Percentiles rank a stretch among this genome's conserved stretches.
Evolutionary conservation across 1,140 invertebrate species (phyloP).

Genomic region (Asobara japonica): DNA sequence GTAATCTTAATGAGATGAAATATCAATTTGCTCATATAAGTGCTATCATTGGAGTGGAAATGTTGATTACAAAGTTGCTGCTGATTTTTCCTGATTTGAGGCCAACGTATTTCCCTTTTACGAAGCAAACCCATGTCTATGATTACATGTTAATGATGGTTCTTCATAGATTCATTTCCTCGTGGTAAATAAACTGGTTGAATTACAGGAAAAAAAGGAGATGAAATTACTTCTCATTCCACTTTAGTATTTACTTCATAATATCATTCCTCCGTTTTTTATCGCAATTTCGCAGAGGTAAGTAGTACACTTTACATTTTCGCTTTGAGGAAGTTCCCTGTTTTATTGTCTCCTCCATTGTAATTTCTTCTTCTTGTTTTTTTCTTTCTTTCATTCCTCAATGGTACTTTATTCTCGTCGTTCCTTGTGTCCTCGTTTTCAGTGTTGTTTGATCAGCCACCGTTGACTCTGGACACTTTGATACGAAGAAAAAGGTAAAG

Average conservation of each 20-base stretch:
- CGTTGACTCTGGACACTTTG: slow-evolving; percentile 29
- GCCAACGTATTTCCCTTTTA: too few species aligned
- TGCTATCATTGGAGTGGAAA: background rate
- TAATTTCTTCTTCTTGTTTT: too few species aligned
- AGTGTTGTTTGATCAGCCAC: slow-evolving; percentile 24
- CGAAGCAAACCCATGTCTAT: too few species aligned
- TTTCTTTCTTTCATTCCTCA: background rate
- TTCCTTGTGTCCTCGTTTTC: background rate
- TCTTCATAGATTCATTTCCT: slow-evolving; percentile 1
- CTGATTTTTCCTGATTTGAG: background rate
- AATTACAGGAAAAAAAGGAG: background rate
- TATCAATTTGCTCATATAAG: background rate
- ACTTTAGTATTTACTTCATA: background rate
- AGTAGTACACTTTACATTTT: background rate
- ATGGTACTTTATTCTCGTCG: background rate
- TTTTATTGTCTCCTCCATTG: background rate
- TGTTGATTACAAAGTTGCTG: background rate
- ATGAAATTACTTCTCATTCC: background rate
- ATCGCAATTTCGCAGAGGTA: too few species aligned
- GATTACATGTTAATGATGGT: background rate
- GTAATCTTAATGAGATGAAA: background rate
- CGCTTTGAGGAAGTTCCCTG: background rate
- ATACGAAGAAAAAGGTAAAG: slow-evolving; percentile 30
- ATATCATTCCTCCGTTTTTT: too few species aligned
- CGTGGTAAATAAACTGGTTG: background rate